Evolutionary conservation across 2,888 invertebrate species (phyloP).

Genomic region (Barypeithes pellucidus): DNA sequence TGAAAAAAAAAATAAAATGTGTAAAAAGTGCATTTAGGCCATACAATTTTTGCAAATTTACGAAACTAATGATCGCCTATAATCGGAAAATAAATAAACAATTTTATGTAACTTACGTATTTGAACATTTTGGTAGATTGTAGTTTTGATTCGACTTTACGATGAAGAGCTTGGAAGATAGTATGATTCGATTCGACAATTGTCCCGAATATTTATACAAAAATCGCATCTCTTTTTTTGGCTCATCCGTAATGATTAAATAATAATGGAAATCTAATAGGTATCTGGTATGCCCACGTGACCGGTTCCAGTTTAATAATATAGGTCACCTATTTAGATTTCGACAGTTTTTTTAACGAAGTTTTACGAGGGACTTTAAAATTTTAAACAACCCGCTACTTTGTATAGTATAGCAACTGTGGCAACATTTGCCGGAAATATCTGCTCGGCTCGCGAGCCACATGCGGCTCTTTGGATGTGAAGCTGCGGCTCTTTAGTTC

Average conservation of each 20-base stretch:
- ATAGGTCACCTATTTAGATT: slow-evolving; percentile 17
- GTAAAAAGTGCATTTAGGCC: no score
- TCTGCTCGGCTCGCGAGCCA: no score
- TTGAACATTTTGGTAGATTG: slow-evolving; percentile 46
- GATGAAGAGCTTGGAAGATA: slow-evolving; percentile 3
- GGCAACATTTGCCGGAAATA: no score
- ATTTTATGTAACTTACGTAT: slow-evolving; percentile 36
- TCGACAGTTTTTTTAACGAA: slow-evolving; percentile 5
- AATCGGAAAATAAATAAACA: no score
- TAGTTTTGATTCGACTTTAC: neutral
- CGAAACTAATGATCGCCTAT: no score
- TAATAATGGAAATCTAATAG: neutral
- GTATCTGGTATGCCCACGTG: neutral
- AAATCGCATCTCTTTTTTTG: neutral
- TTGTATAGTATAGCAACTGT: no score
- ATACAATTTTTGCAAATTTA: no score
- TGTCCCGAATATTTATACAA: slow-evolving; percentile 13
- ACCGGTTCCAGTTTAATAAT: neutral
- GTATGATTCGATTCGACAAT: neutral
- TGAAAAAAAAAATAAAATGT: no score
- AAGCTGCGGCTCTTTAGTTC: no score
- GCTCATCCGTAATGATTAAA: slow-evolving; percentile 14
- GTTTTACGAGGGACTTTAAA: neutral
- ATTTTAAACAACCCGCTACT: neutral
- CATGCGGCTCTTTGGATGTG: no score